A percentile compares a stretch with the other conserved stretches of the same genome.
phyloP scores from a whole-genome alignment of 1,140 invertebrate species.

The Anastrepha ludens region DNA sequence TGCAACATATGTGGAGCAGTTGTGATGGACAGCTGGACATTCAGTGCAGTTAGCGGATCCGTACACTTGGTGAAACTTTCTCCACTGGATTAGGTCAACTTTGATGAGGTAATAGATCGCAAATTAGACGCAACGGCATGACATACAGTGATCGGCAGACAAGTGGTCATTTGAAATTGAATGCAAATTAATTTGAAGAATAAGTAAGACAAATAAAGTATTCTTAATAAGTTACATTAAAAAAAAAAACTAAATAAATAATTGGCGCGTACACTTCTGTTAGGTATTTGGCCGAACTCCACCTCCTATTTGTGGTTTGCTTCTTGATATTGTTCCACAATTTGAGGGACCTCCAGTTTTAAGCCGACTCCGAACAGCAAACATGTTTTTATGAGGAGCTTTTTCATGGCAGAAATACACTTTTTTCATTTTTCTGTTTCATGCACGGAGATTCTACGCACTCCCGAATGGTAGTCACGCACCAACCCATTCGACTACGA shows the following conservation, averaged over 20 bases:
- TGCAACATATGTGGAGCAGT: slow-evolving; percentile 2
- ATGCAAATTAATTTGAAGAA: background rate
- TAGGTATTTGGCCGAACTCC: too few species aligned
- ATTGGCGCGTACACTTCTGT: too few species aligned
- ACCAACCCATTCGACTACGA: too few species aligned
- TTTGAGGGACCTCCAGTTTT: too few species aligned
- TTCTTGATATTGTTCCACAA: too few species aligned
- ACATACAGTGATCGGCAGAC: background rate
- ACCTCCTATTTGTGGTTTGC: too few species aligned
- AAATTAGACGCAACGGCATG: background rate
- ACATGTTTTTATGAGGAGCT: too few species aligned
- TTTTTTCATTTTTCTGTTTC: too few species aligned
- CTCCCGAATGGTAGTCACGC: too few species aligned
- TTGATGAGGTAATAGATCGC: background rate
- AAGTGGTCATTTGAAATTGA: background rate
- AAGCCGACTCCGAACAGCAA: too few species aligned
- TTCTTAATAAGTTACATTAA: background rate
- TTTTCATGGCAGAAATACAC: background rate
- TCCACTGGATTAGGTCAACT: background rate
- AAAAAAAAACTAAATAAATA: background rate
- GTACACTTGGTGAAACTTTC: slow-evolving; percentile 2
- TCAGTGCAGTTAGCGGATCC: background rate
- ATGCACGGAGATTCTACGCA: too few species aligned
- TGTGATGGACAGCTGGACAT: slow-evolving; percentile 36
- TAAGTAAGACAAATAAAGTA: background rate